Base-by-base conservation (phyloP, 2,888 invertebrate species). In the Drosophila neotestacea region DNA sequence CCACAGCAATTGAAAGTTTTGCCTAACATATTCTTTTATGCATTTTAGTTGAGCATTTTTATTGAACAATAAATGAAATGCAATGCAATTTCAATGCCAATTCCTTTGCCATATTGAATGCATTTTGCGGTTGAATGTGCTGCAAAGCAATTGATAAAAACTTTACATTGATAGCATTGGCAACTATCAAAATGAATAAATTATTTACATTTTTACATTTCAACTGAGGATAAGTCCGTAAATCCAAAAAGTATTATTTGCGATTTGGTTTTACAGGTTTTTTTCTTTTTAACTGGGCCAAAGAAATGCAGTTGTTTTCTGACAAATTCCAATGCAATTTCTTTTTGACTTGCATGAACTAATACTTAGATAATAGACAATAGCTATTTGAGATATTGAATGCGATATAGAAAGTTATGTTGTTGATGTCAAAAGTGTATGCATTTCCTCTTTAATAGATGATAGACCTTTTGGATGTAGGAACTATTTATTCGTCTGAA, bases 11-110 rank as follows among this genome's bases (percentile, higher is more conserved):
- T 56, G 47, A 61, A 65, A 54, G 41, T 64, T 60, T 50, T 44
- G 44, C 13, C 56, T 32, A 59, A 56, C 68, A 77, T 72, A 74
- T 67, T 74, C 68, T 68, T 73, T 56, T 56, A 47, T 62, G 54
- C 44, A 59, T 50, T 71, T 51, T 6, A 59, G 67, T 39, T n/a
- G n/a, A 56, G 58, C 36, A 46, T 59, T 59, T 59, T 38, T 48
- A 34, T 59, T 60, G 59, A 59, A 58, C 56, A 48, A 42, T 44
- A 59, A 77, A 72, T 56, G 50, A 69, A 70, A 65, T 59, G 61
- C 79, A 70, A 22, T 22, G 22, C 22, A 22, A 55, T 73, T 76
- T 64, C 46, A 78, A 54, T 63, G 59, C 27, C 42, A 63, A 46
- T 58, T 44, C n/a, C 11, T n/a, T 50, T 27, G 38, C 54, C 46